Evolutionary conservation across 2,797 vertebrate genomes (phyloP), one percentile per base, ranked within the genome.

Genomic region (Anabacerthia variegaticeps): DNA sequence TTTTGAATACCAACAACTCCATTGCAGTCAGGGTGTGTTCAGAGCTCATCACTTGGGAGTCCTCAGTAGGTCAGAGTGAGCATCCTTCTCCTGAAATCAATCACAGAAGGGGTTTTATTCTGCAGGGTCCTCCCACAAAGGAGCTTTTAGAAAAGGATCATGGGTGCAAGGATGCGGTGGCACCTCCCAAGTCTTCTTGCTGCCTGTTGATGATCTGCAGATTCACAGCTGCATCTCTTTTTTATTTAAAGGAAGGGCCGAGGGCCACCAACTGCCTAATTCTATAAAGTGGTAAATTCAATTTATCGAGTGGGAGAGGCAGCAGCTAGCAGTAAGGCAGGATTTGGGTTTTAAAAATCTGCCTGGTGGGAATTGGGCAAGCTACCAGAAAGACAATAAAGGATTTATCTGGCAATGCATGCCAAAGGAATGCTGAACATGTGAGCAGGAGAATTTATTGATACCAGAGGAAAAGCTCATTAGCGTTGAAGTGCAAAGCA

Each of bases 311-410:
- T 79, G 67, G 59, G 76, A 84, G 55, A 92, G 63, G 78, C 87
- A 55, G 75, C 51, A 86, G 89, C 41, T 93, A 76, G 66, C 74
- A 82, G 59, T 72, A 69, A 89, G 55, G 73, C 46, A 93, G 36
- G 72, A 85, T 95, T 95, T 88, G 43, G 71, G 44, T 44, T 92
- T 95, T 93, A 43, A 78, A 96, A 93, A 92, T 66, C 76, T 90
- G 85, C 73, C 82, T 54, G 58, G 79, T 86, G 92, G 93, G 89
- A 93, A 86, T 32, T 84, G 88, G 95, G 92, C 94, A 92, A 65
- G 63, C 63, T 73, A 92, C 94, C 95, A 96, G 93, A 65, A 92
- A 95, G 90, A 94, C 91, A 95, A 93, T 94, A 93, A 92, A 89
- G 79, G 81, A 75, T 96, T 92, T 96, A 82, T 89, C 89, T 89